Percentiles rank a stretch among this genome's conserved stretches.
Conservation (phyloP, 1,140 invertebrate genomes). For the Bathynomus jamesi region DNA sequence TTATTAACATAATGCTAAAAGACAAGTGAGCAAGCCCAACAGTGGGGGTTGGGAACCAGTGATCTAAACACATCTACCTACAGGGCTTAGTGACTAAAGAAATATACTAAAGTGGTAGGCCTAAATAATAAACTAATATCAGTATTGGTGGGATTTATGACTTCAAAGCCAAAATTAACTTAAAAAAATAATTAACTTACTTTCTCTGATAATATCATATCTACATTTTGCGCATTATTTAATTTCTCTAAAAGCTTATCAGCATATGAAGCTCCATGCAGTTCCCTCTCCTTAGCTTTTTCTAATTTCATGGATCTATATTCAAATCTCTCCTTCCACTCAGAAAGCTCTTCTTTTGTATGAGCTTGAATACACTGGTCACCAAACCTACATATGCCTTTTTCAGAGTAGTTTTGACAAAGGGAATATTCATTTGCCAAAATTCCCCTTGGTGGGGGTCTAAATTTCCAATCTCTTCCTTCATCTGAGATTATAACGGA, state of each 20-base stretch:
- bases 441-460: slow-evolving; percentile 56
- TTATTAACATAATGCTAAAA: too few species aligned
- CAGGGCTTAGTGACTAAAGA: too few species aligned
- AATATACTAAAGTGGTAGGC: too few species aligned
- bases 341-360: slow-evolving; percentile 58
- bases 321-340: slow-evolving; percentile 66
- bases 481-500: slow-evolving; percentile 62
- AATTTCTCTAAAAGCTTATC: slow-evolving; percentile 57
- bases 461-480: slow-evolving; percentile 59
- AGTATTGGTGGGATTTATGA: too few species aligned
- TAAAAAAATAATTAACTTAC: slow-evolving; percentile 7
- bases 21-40: too few species aligned
- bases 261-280: slow-evolving; percentile 58
- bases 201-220: slow-evolving; percentile 25
- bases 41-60: too few species aligned
- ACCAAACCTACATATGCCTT: slow-evolving; percentile 56
- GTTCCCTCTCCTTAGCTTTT: slow-evolving; percentile 50
- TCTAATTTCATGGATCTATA: slow-evolving; percentile 49
- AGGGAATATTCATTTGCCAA: slow-evolving; percentile 46
- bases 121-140: too few species aligned
- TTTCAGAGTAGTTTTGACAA: slow-evolving; percentile 51
- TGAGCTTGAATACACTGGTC: slow-evolving; percentile 68
- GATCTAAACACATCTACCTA: too few species aligned
- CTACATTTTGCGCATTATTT: slow-evolving; percentile 22
- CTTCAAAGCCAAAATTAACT: too few species aligned